Percentiles rank a stretch among this genome's conserved stretches.
Conservation (phyloP, 2,113 vertebrate genomes). For the Microcebus lehilahytsara region DNA sequence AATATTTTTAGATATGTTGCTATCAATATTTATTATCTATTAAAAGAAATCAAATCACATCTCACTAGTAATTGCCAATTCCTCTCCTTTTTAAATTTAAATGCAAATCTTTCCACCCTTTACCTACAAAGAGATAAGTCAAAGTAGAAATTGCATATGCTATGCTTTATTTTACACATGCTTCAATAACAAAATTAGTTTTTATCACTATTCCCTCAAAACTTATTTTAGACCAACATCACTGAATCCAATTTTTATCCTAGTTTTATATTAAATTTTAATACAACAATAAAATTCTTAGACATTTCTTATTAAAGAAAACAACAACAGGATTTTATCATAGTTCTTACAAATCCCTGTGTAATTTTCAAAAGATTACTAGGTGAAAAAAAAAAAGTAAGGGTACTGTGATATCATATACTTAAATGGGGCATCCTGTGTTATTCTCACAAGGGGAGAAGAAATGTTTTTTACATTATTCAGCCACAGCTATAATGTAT, state of each 20-base stretch:
- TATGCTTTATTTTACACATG: conserved; percentile 33
- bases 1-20: conserved; percentile 73
- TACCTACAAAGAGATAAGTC: conserved; percentile 70
- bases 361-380: not conserved
- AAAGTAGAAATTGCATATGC: conserved; percentile 41
- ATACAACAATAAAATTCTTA: conserved; percentile 26
- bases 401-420: not conserved
- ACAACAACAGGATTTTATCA: not conserved
- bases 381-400: not conserved
- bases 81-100: conserved; percentile 82
- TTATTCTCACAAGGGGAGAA: not conserved
- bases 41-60: conserved; percentile 77
- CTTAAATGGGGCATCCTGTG: not conserved
- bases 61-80: conserved; percentile 79
- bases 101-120: conserved; percentile 80
- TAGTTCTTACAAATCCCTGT: not conserved
- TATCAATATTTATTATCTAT: conserved; percentile 80
- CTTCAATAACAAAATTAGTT: conserved; percentile 54
- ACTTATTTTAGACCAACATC: conserved; percentile 34
- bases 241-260: conserved; percentile 49
- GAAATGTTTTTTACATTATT: not conserved
- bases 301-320: not conserved
- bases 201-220: conserved; percentile 44
- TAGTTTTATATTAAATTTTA: conserved; percentile 56
- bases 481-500: not conserved